These are phyloP conservation scores for Anabas testudineus DNA, from an alignment of 2,797 vertebrate species.

Conservation along the genomic window DNA sequence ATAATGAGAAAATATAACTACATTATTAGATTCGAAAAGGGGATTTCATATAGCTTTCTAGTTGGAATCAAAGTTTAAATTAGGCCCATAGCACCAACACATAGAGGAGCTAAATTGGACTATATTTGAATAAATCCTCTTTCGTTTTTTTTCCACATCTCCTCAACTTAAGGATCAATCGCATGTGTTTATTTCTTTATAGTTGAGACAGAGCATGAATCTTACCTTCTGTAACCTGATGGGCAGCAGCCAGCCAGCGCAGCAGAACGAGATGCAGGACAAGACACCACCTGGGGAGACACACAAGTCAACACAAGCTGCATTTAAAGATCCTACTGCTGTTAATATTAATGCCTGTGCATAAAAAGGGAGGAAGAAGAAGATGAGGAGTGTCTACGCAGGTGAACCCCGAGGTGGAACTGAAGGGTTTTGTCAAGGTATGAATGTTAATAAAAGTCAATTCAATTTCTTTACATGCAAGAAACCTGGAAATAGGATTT, in stretches of 20 bases:
- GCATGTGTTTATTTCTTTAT: slow-evolving; percentile 8
- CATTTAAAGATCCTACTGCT: background rate
- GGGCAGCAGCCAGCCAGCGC: slow-evolving; percentile 63
- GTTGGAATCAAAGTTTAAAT: too few relatives aligned
- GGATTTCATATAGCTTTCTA: too few relatives aligned
- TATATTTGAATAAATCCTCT: background rate
- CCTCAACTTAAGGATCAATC: background rate
- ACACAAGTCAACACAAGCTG: slow-evolving; percentile 35
- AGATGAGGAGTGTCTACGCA: background rate
- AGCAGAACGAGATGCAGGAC: slow-evolving; percentile 67
- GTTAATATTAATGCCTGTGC: background rate
- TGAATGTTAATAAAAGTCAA: slow-evolving; percentile 8
- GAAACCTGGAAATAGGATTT: background rate
- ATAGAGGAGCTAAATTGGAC: background rate
- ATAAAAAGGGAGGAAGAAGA: background rate
- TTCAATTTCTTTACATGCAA: background rate
- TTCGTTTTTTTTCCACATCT: too few relatives aligned
- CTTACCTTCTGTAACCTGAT: slow-evolving; percentile 79
- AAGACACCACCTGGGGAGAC: slow-evolving; percentile 72
- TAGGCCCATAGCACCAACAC: background rate
- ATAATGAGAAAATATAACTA: too few relatives aligned
- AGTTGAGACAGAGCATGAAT: background rate
- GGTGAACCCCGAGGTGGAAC: slow-evolving; percentile 24
- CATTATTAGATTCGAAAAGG: too few relatives aligned
- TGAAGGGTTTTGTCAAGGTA: background rate